A percentile compares a stretch with the other conserved stretches of the same genome.
These are phyloP conservation scores for Parelbella ahira DNA, from an alignment of 2,888 invertebrate genomes.

Conservation along the genomic window DNA sequence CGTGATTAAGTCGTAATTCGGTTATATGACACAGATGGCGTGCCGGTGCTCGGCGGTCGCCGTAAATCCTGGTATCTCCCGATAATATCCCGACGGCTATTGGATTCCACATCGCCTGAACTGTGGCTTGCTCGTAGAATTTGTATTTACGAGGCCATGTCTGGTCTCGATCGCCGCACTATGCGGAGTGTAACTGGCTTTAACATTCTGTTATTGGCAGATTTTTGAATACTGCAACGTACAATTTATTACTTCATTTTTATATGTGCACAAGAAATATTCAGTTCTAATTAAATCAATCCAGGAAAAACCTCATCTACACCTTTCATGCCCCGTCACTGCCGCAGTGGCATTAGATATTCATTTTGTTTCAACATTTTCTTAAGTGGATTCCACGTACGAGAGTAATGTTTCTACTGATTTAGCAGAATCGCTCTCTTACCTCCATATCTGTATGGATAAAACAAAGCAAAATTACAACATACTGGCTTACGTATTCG, in stretches of 20 bases:
- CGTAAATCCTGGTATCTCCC: slow-evolving; percentile 24
- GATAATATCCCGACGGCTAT: slow-evolving; percentile 22
- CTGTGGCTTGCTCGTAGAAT: slow-evolving; percentile 22
- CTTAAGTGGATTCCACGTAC: slow-evolving; percentile 1
- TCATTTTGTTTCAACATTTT: slow-evolving; percentile 14
- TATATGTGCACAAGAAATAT: no score
- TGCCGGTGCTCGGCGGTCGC: no score
- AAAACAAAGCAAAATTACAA: no score
- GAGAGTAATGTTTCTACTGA: no score
- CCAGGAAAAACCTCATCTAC: slow-evolving; percentile 8
- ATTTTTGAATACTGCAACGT: no score
- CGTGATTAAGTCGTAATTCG: slow-evolving; percentile 23
- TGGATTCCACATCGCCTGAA: slow-evolving; percentile 23
- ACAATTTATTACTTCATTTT: no score
- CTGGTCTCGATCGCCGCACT: slow-evolving; percentile 6
- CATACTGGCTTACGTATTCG: no score
- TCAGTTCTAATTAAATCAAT: slow-evolving; percentile 16
- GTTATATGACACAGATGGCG: slow-evolving; percentile 21
- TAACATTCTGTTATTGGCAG: no score
- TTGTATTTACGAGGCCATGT: slow-evolving; percentile 25
- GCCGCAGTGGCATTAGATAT: slow-evolving; percentile 10
- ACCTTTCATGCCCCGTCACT: slow-evolving; percentile 10
- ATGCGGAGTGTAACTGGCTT: no score
- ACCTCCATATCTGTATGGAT: no score
- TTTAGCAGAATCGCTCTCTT: no score